These are phyloP conservation scores for Sinelater perroti DNA, from an alignment of 2,888 invertebrate species.

Conservation along the genomic window DNA sequence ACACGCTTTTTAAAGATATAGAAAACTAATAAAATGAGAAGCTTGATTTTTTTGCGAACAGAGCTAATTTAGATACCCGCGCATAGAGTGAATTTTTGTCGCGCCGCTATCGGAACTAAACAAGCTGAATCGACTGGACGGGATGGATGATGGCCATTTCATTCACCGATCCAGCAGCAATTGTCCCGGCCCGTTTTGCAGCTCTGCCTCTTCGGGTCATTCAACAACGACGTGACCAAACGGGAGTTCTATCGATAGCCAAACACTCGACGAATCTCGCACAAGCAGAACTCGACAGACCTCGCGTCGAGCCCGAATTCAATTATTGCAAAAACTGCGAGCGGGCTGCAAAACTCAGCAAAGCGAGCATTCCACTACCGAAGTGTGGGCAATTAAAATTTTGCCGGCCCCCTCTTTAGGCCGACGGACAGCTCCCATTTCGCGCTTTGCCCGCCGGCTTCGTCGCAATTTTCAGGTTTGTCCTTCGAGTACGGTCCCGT, in stretches of 20 bases:
- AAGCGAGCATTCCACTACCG: constrained; percentile 8
- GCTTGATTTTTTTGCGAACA: too few relatives aligned
- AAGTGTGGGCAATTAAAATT: constrained; percentile 9
- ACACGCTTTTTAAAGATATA: too few relatives aligned
- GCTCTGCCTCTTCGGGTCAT: constrained; percentile 37
- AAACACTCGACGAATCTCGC: constrained; percentile 30
- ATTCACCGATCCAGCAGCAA: constrained; percentile 44
- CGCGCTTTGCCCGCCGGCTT: constrained; percentile 2
- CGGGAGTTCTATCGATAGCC: constrained; percentile 36
- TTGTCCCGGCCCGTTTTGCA: constrained; percentile 43
- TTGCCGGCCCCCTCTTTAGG: constrained; percentile 1
- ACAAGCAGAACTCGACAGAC: constrained; percentile 23
- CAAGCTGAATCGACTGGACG: constrained; percentile 36
- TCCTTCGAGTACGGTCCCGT: constrained; percentile 25
- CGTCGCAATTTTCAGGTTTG: constrained; percentile 15
- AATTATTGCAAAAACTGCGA: constrained; percentile 24
- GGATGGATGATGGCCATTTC: constrained; percentile 44
- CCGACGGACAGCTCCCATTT: constrained; percentile 16
- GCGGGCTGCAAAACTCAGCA: constrained; percentile 13
- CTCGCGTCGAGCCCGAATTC: constrained; percentile 19
- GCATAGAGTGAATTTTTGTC: constrained; percentile 19
- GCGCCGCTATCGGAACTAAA: constrained; percentile 26
- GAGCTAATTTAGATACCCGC: too few relatives aligned
- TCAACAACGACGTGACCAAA: constrained; percentile 41
- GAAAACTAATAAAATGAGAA: too few relatives aligned